phyloP scores from a whole-genome alignment of 1,140 invertebrate genomes.

The Forficula auricularia region DNA sequence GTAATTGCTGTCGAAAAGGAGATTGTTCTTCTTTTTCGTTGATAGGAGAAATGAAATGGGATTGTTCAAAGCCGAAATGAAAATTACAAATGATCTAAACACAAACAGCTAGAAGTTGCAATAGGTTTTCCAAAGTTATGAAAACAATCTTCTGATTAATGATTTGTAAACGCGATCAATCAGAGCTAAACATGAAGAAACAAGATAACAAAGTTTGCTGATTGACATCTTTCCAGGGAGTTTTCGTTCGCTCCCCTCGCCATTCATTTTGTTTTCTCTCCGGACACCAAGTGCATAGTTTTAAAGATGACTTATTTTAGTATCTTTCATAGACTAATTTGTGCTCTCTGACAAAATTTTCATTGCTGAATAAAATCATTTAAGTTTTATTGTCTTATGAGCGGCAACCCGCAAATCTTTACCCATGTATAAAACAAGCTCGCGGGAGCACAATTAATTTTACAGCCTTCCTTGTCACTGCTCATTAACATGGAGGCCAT shows the following conservation, averaged over 20 bases:
- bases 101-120: no score
- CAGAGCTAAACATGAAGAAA: not conserved
- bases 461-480: conserved; percentile 5
- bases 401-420: conserved; percentile 9
- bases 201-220: not conserved
- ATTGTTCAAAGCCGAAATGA: no score
- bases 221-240: not conserved
- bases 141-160: conserved; percentile 9
- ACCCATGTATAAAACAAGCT: conserved; percentile 7
- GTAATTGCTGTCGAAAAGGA: no score
- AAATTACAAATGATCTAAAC: no score
- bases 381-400: conserved; percentile 11
- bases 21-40: no score
- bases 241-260: not conserved
- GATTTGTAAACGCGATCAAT: conserved; percentile 9
- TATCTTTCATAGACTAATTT: conserved; percentile 13
- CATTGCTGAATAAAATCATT: conserved; percentile 13
- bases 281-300: not conserved
- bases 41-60: no score
- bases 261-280: not conserved
- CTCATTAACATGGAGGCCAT: conserved; percentile 10
- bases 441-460: conserved; percentile 10
- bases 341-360: conserved; percentile 10
- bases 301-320: conserved; percentile 8
- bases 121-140: not conserved